Conservation (phyloP, 2,888 invertebrate genomes). For the Bombyx huttoni region DNA sequence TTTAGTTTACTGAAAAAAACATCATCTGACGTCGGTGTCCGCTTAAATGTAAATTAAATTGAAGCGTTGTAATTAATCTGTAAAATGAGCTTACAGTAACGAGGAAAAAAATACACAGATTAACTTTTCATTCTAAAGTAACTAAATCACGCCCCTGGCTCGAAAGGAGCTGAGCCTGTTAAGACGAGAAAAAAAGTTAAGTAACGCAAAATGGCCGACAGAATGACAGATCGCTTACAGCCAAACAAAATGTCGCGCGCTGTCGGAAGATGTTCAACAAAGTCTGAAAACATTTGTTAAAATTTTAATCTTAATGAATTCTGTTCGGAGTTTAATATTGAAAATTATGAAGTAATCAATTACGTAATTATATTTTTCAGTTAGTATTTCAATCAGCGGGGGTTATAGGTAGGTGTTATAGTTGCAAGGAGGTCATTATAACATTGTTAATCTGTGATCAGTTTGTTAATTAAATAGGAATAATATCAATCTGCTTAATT, state of each 20-base stretch:
- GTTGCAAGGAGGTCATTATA: too few relatives aligned
- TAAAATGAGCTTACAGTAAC: background rate
- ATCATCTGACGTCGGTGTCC: too few relatives aligned
- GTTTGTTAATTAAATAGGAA: too few relatives aligned
- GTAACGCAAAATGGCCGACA: slow-evolving; percentile 24
- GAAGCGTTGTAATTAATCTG: background rate
- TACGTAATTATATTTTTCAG: too few relatives aligned
- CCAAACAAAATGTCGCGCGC: slow-evolving; percentile 40
- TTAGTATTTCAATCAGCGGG: too few relatives aligned
- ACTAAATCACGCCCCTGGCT: background rate
- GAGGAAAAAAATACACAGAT: background rate
- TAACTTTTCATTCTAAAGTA: background rate
- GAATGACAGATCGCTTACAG: slow-evolving; percentile 65
- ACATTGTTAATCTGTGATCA: too few relatives aligned
- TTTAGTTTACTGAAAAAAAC: too few relatives aligned
- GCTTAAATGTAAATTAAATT: too few relatives aligned
- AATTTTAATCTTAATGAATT: background rate
- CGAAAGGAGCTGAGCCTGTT: background rate
- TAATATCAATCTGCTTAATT: too few relatives aligned
- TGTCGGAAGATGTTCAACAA: slow-evolving; percentile 15
- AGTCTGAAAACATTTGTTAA: slow-evolving; percentile 6
- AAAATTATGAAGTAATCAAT: background rate
- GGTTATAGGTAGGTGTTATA: too few relatives aligned
- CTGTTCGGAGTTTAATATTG: background rate
- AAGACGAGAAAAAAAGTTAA: slow-evolving; percentile 17